Percentiles rank a stretch among this genome's conserved stretches.
phyloP scores from a whole-genome alignment of 2,888 invertebrate species.

The Fragum sueziense region DNA sequence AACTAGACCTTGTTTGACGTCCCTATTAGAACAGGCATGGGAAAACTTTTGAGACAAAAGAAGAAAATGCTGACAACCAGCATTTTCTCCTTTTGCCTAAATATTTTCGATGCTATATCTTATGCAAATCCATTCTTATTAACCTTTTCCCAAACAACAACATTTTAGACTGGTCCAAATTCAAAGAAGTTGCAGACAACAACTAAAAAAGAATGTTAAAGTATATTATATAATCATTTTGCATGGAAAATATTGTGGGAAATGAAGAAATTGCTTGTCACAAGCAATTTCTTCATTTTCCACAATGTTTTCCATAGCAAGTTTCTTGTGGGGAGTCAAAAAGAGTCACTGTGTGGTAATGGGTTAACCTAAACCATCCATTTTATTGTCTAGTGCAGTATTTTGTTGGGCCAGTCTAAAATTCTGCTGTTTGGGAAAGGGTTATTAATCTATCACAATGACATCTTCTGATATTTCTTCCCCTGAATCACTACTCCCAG shows the following conservation, averaged over 20 bases:
- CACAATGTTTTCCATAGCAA: background rate
- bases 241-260: no score
- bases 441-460: background rate
- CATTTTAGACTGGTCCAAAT: background rate
- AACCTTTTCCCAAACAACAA: background rate
- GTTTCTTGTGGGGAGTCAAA: no score
- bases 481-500: background rate
- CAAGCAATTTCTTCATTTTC: background rate
- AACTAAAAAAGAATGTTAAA: no score
- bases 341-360: background rate
- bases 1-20: no score
- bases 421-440: background rate
- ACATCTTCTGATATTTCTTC: background rate
- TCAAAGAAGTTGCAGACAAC: background rate
- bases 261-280: background rate
- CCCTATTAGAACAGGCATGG: no score
- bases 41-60: no score
- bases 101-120: no score
- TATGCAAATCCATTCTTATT: no score
- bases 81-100: no score
- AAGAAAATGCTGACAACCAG: no score
- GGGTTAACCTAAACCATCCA: background rate
- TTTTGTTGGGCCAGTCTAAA: no score
- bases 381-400: background rate
- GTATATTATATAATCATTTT: no score